Conservation (phyloP, 2,888 invertebrate species). For the Rotaria magnacalcarata region DNA sequence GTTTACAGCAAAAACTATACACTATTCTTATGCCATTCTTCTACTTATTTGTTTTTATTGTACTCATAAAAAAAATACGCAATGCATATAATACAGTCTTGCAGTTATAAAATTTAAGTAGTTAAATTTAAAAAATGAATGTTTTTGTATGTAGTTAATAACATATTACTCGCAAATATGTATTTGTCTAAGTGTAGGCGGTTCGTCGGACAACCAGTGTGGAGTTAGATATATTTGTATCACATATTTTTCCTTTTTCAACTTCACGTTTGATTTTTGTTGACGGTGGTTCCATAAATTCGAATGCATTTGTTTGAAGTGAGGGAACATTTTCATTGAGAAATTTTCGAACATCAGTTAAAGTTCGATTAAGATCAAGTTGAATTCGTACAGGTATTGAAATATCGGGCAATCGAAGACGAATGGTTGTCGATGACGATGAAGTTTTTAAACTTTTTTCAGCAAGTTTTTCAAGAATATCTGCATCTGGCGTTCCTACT, state of each 20-base stretch:
- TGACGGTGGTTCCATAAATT: slow-evolving; percentile 30
- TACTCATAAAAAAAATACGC: too few relatives aligned
- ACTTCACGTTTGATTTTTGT: not conserved
- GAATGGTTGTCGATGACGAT: slow-evolving; percentile 10
- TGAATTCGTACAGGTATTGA: not conserved
- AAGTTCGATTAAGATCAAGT: not conserved
- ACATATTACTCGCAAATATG: too few relatives aligned
- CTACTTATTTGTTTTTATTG: too few relatives aligned
- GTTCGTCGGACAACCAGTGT: not conserved
- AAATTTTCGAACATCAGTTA: not conserved
- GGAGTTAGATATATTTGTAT: not conserved
- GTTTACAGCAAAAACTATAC: too few relatives aligned
- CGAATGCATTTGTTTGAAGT: not conserved
- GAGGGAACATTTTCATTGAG: not conserved
- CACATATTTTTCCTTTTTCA: not conserved
- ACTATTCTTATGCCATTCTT: too few relatives aligned
- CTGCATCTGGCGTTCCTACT: not conserved
- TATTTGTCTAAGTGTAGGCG: not conserved
- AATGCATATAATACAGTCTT: too few relatives aligned
- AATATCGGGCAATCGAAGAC: not conserved
- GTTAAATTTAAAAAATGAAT: too few relatives aligned
- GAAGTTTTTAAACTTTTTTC: not conserved
- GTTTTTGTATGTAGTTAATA: too few relatives aligned
- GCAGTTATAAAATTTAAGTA: too few relatives aligned
- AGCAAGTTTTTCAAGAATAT: not conserved